These are phyloP conservation scores for Tyrophagus putrescentiae DNA, from an alignment of 1,140 invertebrate genomes.

Conservation along the genomic window DNA sequence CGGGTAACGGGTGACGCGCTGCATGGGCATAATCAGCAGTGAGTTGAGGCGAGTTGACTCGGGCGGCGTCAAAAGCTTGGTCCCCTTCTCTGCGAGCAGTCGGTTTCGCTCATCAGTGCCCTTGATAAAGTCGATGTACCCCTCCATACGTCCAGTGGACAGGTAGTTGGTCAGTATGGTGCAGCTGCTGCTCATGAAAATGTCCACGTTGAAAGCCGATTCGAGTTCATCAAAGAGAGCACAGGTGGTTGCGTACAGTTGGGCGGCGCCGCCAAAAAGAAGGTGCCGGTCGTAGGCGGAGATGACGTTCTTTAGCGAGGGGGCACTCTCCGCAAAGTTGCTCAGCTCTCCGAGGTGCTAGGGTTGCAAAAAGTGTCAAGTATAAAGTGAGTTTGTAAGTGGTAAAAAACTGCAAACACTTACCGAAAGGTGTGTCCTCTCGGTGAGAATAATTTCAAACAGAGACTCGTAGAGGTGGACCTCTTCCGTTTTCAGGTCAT, in stretches of 20 bases:
- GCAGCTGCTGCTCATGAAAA: not conserved
- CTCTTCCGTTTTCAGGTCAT: not conserved
- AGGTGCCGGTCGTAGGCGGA: not conserved
- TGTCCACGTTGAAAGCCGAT: not conserved
- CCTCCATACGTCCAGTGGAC: not conserved
- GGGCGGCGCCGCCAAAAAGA: not conserved
- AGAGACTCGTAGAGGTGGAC: not conserved
- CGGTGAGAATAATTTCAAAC: constrained; percentile 9
- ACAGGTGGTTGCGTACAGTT: not conserved
- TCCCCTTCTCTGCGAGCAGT: not conserved
- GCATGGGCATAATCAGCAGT: constrained; percentile 2
- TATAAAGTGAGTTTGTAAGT: not conserved
- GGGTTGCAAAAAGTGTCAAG: not conserved
- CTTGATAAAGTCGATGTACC: not conserved
- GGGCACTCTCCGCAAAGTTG: not conserved
- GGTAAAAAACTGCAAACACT: not conserved
- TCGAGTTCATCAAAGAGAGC: not conserved
- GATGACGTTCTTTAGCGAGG: not conserved
- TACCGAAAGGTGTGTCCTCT: not conserved
- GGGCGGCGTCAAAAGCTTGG: not conserved
- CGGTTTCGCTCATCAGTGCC: not conserved
- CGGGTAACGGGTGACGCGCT: not conserved
- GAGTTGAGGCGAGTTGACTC: not conserved
- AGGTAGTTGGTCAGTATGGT: not conserved
- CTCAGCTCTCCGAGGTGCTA: not conserved